Percentiles rank a stretch among this genome's conserved stretches.
These are phyloP conservation scores for Helarctos malayanus DNA, from an alignment of 2,797 vertebrate species.

Conservation along the genomic window DNA sequence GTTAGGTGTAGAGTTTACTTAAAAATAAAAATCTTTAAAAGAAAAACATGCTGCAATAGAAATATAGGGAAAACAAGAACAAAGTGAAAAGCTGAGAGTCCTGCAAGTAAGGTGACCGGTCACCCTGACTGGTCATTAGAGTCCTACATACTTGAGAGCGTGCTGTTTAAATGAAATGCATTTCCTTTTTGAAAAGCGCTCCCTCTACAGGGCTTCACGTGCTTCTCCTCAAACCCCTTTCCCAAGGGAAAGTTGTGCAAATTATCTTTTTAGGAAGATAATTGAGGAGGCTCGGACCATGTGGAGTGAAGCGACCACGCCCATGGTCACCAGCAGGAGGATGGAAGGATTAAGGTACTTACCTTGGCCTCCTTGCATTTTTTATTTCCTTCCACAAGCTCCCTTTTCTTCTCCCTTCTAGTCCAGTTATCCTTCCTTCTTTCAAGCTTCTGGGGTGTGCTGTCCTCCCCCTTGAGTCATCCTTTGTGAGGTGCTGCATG, in stretches of 20 bases:
- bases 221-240: background rate
- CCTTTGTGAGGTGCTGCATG: background rate
- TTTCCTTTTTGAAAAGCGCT: conserved; percentile 44
- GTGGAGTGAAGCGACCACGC: background rate
- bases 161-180: background rate
- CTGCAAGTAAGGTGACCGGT: background rate
- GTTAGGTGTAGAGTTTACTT: background rate
- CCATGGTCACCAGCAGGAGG: background rate
- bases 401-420: background rate
- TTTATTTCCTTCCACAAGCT: background rate
- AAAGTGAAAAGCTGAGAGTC: background rate
- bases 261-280: background rate
- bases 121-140: background rate
- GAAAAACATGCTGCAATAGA: background rate
- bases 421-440: background rate
- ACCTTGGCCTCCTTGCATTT: background rate
- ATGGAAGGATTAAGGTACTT: background rate
- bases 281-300: background rate
- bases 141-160: background rate
- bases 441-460: background rate
- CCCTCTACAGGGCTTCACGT: background rate
- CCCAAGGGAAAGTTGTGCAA: background rate
- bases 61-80: background rate
- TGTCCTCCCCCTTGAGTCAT: background rate
- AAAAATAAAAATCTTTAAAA: background rate